These are phyloP conservation scores for Halcyon badia DNA, from an alignment of 2,797 vertebrate species.

Conservation along the genomic window DNA sequence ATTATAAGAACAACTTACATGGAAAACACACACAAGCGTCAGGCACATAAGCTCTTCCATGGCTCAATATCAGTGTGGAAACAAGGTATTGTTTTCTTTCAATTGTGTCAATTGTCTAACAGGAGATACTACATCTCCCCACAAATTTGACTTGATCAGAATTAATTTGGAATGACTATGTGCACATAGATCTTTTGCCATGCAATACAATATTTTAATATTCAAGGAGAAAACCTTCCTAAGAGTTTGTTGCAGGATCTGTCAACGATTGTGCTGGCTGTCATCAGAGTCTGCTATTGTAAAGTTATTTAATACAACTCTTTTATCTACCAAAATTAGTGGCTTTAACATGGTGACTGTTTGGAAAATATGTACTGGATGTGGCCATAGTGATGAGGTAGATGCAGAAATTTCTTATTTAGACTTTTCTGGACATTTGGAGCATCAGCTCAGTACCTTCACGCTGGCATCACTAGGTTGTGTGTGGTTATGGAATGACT, in stretches of 20 bases:
- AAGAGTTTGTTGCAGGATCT: neutral
- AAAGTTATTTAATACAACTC: neutral
- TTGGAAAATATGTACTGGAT: neutral
- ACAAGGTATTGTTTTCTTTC: rapidly evolving
- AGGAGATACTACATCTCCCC: neutral
- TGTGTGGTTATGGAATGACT: neutral
- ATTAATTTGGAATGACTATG: neutral
- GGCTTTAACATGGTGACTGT: neutral
- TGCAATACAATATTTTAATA: neutral
- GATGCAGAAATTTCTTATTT: neutral
- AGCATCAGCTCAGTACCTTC: neutral
- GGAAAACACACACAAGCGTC: neutral
- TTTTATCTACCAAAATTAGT: neutral
- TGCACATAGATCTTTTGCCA: neutral
- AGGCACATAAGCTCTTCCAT: neutral
- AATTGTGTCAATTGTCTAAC: neutral
- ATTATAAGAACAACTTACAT: neutral
- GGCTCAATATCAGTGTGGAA: neutral
- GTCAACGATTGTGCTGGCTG: neutral
- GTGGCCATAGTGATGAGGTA: neutral
- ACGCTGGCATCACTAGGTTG: rapidly evolving
- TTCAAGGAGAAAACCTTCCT: neutral
- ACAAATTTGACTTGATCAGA: neutral
- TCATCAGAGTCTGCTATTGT: neutral
- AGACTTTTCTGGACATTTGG: neutral